These are phyloP conservation scores for Pseudoips prasinana DNA, from an alignment of 2,888 invertebrate genomes.

Conservation along the genomic window DNA sequence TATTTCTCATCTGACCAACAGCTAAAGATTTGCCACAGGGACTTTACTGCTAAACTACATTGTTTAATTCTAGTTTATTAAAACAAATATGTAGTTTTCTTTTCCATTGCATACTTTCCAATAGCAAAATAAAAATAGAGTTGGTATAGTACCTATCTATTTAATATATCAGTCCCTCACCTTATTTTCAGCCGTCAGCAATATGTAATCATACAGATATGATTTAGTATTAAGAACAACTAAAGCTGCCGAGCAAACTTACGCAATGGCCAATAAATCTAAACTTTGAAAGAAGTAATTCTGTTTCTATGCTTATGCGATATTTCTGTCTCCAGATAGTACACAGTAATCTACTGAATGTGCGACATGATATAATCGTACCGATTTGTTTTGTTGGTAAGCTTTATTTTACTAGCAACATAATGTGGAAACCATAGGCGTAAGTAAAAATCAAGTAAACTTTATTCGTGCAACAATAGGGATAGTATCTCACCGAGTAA, in stretches of 20 bases:
- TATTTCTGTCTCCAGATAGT: slow-evolving; percentile 63
- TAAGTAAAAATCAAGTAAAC: slow-evolving; percentile 41
- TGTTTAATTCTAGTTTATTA: too few species aligned
- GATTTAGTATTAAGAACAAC: slow-evolving; percentile 73
- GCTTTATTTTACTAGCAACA: slow-evolving; percentile 41
- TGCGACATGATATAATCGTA: slow-evolving; percentile 56
- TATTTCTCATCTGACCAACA: too few species aligned
- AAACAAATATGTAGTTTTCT: too few species aligned
- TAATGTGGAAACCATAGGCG: slow-evolving; percentile 49
- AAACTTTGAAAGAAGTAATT: slow-evolving; percentile 75
- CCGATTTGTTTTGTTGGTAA: slow-evolving; percentile 53
- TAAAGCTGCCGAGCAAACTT: slow-evolving; percentile 64
- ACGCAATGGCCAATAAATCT: slow-evolving; percentile 75
- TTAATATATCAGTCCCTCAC: slow-evolving; percentile 31
- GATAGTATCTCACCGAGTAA: slow-evolving; percentile 47
- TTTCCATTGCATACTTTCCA: too few species aligned
- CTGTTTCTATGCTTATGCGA: slow-evolving; percentile 67
- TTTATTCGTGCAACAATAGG: slow-evolving; percentile 46
- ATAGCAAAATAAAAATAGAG: too few species aligned
- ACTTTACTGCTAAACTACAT: too few species aligned
- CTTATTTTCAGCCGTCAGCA: slow-evolving; percentile 57
- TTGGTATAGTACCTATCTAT: too few species aligned
- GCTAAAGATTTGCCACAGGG: too few species aligned
- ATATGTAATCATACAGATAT: slow-evolving; percentile 64
- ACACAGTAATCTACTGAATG: slow-evolving; percentile 63